Conservation (phyloP, 92 coral and sea anemone species). For the Zoanthus sociatus region DNA sequence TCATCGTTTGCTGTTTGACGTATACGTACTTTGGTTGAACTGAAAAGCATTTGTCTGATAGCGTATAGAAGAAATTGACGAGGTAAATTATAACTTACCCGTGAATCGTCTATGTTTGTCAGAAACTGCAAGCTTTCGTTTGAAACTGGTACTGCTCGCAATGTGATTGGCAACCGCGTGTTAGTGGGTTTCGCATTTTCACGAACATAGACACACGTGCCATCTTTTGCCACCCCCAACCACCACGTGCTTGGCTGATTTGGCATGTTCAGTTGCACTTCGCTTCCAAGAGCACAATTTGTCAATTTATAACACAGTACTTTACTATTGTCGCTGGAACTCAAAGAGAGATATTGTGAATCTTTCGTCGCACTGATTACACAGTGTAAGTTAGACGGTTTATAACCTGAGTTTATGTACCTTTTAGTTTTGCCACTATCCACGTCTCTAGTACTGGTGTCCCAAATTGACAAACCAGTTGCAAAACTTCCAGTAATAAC, state of each 20-base stretch:
- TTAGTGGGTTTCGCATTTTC: conserved; percentile 21
- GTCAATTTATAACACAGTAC: conserved; percentile 13
- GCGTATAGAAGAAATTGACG: neutral
- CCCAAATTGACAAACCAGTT: conserved; percentile 64
- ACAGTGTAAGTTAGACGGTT: conserved; percentile 52
- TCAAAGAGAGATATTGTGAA: conserved; percentile 27
- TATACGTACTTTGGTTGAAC: no score
- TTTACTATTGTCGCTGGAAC: neutral
- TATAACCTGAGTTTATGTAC: neutral
- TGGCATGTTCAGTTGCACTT: neutral
- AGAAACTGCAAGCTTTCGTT: conserved; percentile 35
- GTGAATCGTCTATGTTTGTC: conserved; percentile 51
- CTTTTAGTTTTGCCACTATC: neutral
- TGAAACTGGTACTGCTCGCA: conserved; percentile 53
- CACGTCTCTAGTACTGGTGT: neutral
- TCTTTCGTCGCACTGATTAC: conserved; percentile 40
- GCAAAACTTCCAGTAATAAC: conserved; percentile 67
- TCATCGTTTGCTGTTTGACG: no score
- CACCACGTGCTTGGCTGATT: conserved; percentile 14
- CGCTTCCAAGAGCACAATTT: conserved; percentile 2
- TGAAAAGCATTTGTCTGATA: no score
- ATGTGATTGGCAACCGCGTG: conserved; percentile 37
- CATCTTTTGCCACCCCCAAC: conserved; percentile 58
- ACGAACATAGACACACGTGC: conserved; percentile 55
- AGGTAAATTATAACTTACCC: conserved; percentile 4